Evolutionary conservation across 1,140 invertebrate species (phyloP).

Genomic region (Acyrthosiphon pisum): DNA sequence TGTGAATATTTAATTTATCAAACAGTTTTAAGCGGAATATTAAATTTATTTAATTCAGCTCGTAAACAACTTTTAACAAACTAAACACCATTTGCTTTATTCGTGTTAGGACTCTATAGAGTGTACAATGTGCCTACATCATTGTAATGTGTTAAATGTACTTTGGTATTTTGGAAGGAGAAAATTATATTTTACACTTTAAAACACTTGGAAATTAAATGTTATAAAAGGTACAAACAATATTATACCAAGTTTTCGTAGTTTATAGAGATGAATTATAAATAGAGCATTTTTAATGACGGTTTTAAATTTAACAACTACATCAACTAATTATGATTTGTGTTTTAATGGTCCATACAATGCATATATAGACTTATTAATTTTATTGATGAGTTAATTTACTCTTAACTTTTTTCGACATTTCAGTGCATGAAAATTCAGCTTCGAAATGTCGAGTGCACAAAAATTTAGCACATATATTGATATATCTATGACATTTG

Average conservation of each 20-base stretch:
- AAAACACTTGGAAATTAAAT: background rate
- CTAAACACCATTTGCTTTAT: background rate
- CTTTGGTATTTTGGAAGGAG: background rate
- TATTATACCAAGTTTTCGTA: background rate
- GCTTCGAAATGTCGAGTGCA: too few species aligned
- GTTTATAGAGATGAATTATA: background rate
- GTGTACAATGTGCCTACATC: background rate
- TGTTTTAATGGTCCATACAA: background rate
- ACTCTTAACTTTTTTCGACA: background rate
- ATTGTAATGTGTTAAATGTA: background rate
- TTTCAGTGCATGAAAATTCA: too few species aligned
- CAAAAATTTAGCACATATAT: too few species aligned
- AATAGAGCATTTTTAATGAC: background rate
- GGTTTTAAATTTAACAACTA: background rate
- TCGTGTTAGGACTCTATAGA: background rate
- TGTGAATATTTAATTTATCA: background rate
- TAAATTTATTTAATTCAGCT: background rate
- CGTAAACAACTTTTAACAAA: background rate
- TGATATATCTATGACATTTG: too few species aligned
- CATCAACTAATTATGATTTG: background rate
- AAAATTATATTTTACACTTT: background rate
- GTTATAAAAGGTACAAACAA: background rate
- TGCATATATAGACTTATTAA: background rate
- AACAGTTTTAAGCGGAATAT: background rate
- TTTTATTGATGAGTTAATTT: background rate